Percentiles rank a stretch among this genome's conserved stretches.
Conservation (phyloP, 2,888 invertebrate species). For the Cephus nigrinus region DNA sequence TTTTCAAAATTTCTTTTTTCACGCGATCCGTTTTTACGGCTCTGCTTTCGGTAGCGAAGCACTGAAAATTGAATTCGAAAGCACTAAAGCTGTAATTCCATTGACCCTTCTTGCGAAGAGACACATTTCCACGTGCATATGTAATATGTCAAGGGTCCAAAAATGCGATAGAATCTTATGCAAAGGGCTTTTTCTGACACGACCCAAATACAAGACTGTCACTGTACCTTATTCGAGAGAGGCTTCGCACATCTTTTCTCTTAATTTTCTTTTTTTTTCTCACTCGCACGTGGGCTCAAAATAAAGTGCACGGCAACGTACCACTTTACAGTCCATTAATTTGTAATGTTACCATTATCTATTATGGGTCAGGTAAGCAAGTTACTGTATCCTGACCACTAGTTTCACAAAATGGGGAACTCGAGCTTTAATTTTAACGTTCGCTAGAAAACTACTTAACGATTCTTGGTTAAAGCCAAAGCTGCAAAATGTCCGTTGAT, state of each 20-base stretch:
- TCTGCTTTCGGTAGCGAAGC: not conserved
- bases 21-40: not conserved
- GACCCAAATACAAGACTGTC: not conserved
- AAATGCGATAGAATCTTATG: not conserved
- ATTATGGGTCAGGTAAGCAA: constrained; percentile 32
- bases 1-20: not conserved
- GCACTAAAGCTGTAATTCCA: not conserved
- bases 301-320: constrained; percentile 31
- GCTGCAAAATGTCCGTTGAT: not conserved
- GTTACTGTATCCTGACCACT: constrained; percentile 28
- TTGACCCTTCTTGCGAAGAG: not conserved
- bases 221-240: not conserved
- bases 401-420: constrained; percentile 29
- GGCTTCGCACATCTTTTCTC: not conserved
- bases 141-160: not conserved
- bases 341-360: constrained; percentile 45
- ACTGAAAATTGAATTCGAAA: too few relatives aligned
- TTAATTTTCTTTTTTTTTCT: constrained; percentile 4
- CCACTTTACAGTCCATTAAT: constrained; percentile 47
- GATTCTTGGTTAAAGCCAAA: constrained; percentile 9
- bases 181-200: not conserved
- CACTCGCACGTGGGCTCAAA: constrained; percentile 22
- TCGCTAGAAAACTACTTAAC: constrained; percentile 3
- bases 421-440: constrained; percentile 4
- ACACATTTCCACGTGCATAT: not conserved